A percentile compares a stretch with the other conserved stretches of the same genome.
phyloP scores from a whole-genome alignment of 2,888 invertebrate species.

The Enoplolaimus lenunculus region DNA sequence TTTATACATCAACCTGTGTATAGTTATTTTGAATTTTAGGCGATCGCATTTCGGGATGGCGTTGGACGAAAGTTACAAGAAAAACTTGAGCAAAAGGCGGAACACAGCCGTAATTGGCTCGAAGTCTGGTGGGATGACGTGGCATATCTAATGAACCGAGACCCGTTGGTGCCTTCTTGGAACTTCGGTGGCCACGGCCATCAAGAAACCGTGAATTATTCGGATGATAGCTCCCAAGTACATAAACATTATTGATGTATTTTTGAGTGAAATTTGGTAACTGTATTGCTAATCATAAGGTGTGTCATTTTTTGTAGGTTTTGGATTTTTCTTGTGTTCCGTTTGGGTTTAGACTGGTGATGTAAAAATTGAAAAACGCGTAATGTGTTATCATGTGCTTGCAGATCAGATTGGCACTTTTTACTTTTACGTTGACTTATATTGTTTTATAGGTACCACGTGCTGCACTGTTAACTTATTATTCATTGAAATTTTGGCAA shows the following conservation, averaged over 20 bases:
- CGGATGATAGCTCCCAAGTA: background rate
- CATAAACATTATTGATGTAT: too few relatives aligned
- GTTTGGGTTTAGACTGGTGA: too few relatives aligned
- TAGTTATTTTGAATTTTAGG: too few relatives aligned
- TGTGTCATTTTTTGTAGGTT: too few relatives aligned
- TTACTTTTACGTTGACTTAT: too few relatives aligned
- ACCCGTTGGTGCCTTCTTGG: slow-evolving; percentile 33
- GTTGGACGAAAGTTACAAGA: slow-evolving; percentile 5
- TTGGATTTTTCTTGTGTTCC: too few relatives aligned
- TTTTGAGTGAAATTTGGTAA: too few relatives aligned
- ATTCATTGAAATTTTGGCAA: slow-evolving; percentile 4
- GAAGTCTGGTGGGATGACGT: slow-evolving; percentile 40
- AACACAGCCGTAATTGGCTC: slow-evolving; percentile 30
- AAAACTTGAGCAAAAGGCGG: background rate
- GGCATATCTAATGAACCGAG: slow-evolving; percentile 37
- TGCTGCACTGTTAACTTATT: slow-evolving; percentile 2
- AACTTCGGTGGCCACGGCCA: slow-evolving; percentile 35
- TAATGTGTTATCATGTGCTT: too few relatives aligned
- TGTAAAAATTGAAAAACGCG: too few relatives aligned
- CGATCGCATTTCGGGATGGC: background rate
- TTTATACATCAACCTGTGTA: too few relatives aligned
- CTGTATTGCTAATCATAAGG: too few relatives aligned
- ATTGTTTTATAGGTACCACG: background rate
- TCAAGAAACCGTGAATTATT: background rate
- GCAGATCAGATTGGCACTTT: too few relatives aligned